phyloP scores from a whole-genome alignment of 2,888 invertebrate species.

The Sclerodermus sp. region DNA sequence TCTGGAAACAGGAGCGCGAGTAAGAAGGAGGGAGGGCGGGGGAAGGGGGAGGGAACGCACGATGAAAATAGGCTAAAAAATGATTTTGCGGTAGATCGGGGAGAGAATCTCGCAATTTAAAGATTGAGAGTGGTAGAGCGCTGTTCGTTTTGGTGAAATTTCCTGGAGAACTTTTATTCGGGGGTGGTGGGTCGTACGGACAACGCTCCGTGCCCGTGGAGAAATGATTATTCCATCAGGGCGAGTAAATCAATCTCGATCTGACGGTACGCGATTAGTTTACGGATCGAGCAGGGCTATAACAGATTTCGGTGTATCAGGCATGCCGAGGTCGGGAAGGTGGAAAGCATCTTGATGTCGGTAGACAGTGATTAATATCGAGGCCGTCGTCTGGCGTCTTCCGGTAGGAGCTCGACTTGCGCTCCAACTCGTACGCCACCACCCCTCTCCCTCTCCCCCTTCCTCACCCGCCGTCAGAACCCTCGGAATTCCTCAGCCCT shows the following conservation, averaged over 20 bases:
- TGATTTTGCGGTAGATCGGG: too few species aligned
- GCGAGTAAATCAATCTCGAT: constrained; percentile 27
- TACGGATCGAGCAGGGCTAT: constrained; percentile 27
- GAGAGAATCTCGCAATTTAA: too few species aligned
- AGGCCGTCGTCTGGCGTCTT: constrained; percentile 51
- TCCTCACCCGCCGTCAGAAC: background rate
- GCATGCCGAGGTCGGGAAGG: constrained; percentile 21
- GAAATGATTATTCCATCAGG: constrained; percentile 17
- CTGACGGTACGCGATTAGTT: constrained; percentile 20
- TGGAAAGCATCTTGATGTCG: constrained; percentile 30
- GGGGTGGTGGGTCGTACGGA: too few species aligned
- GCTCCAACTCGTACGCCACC: constrained; percentile 22
- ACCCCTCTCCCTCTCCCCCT: constrained; percentile 16
- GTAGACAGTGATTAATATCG: constrained; percentile 56
- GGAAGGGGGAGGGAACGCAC: too few species aligned
- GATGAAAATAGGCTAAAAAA: too few species aligned
- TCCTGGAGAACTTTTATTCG: too few species aligned
- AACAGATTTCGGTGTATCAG: constrained; percentile 37
- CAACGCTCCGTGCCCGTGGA: too few species aligned
- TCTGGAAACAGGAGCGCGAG: background rate
- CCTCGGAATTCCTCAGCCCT: constrained; percentile 10
- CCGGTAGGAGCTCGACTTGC: constrained; percentile 22
- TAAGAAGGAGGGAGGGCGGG: background rate
- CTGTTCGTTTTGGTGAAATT: background rate
- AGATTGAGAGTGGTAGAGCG: background rate